Evolutionary conservation across 2,113 vertebrate species (phyloP), one percentile per base, ranked within the genome.

Genomic region (Grammomys surdaster): DNA sequence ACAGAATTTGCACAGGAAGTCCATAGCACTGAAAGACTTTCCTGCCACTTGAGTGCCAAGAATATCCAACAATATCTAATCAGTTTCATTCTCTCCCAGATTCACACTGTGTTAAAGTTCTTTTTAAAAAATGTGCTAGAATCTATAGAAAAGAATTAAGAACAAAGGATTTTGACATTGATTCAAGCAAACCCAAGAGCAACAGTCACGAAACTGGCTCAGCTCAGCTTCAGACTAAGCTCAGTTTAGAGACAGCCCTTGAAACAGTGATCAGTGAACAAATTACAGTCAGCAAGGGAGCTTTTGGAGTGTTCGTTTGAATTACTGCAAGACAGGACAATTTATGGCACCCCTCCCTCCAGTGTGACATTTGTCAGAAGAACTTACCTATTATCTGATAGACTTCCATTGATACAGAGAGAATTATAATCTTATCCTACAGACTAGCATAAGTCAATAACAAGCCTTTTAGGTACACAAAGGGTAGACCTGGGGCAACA

Each of bases 31-130:
- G 10, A 67, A 67, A 31, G 65, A 11, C 26, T 65, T 26, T 63
- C 22, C 60, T 63, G 63, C 19, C 58, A 22, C 19, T 63, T 8
- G 7, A 24, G 60, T 67, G 65, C 3, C 65, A 67, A 12, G 65
- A 69, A 33, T 69, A 33, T 69, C 65, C 28, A 69, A 33, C 67
- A 33, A 12, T 46, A 7, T 56, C 26, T 33, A 90, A 93, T 88
- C 24, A 10, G 31, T 91, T 88, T 82, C 16, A 56, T 90, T 92
- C 20, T 88, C 89, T 95, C 90, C 54, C 46, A 95, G 11, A 46
- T 20, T 43, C 14, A 65, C 1, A 54, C 28, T 85, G 33, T 6
- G 46, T 76, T 93, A 67, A 54, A 65, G 76, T 76, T 33, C 90
- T 28, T 88, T 92, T 95, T 97, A 20, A 1, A 78, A 92, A n/a